These are phyloP conservation scores for Tholera decimalis DNA, from an alignment of 2,888 invertebrate species.

Conservation along the genomic window DNA sequence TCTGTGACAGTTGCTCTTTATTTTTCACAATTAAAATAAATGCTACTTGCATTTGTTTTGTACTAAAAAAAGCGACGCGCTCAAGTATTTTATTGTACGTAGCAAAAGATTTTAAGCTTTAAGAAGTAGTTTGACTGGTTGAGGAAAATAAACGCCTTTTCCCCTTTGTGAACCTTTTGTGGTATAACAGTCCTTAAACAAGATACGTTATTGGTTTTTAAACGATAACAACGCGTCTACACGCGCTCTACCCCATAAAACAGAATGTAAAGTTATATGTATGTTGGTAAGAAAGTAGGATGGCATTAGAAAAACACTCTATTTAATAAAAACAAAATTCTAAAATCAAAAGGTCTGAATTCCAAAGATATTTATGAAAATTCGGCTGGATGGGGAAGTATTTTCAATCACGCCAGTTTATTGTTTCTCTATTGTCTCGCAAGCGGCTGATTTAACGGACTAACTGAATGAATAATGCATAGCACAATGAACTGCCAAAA, in stretches of 20 bases:
- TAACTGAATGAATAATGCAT: slow-evolving; percentile 76
- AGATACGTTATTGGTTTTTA: slow-evolving; percentile 51
- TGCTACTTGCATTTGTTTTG: slow-evolving; percentile 57
- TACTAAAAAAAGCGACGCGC: slow-evolving; percentile 34
- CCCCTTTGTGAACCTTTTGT: slow-evolving; percentile 27
- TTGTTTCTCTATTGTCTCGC: slow-evolving; percentile 70
- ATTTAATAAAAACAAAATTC: slow-evolving; percentile 60
- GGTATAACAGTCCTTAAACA: slow-evolving; percentile 30
- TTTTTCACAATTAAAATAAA: slow-evolving; percentile 68
- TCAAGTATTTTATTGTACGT: slow-evolving; percentile 39
- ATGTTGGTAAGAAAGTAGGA: slow-evolving; percentile 15
- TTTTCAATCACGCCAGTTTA: slow-evolving; percentile 63
- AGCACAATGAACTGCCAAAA: slow-evolving; percentile 71
- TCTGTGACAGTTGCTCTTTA: slow-evolving; percentile 62
- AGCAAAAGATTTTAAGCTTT: slow-evolving; percentile 37
- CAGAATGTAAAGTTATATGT: slow-evolving; percentile 20
- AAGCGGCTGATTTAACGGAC: slow-evolving; percentile 70
- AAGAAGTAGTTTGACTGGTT: slow-evolving; percentile 41
- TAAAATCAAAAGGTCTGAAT: slow-evolving; percentile 61
- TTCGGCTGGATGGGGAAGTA: slow-evolving; percentile 53
- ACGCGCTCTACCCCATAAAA: slow-evolving; percentile 18
- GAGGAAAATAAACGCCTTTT: slow-evolving; percentile 35
- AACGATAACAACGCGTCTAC: slow-evolving; percentile 46
- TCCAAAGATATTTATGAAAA: slow-evolving; percentile 63
- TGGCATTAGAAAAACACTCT: slow-evolving; percentile 55